A percentile compares a stretch with the other conserved stretches of the same genome.
Conservation (phyloP, 2,888 invertebrate genomes). For the Siphlonurus alternatus region DNA sequence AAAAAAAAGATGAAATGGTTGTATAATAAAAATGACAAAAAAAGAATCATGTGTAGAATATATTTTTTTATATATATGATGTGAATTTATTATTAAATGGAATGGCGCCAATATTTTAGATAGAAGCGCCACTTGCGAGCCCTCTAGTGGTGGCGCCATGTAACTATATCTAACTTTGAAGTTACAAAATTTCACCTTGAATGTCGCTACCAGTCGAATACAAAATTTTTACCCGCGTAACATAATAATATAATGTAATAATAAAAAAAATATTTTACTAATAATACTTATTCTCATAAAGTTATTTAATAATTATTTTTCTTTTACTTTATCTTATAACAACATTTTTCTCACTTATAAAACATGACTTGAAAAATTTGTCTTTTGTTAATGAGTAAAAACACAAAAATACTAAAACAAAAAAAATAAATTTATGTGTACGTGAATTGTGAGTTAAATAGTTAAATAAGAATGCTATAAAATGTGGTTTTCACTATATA, state of each 20-base stretch:
- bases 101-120: background rate
- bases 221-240: background rate
- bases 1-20: background rate
- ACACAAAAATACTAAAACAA: background rate
- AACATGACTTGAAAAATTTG: too few relatives aligned
- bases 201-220: constrained; percentile 1
- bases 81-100: background rate
- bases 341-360: too few relatives aligned
- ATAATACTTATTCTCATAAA: too few relatives aligned
- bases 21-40: background rate
- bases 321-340: too few relatives aligned
- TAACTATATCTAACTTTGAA: background rate
- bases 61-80: background rate
- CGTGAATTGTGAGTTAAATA: background rate
- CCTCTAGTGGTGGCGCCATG: background rate
- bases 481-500: background rate
- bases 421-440: background rate
- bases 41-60: background rate
- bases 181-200: background rate
- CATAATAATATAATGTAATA: background rate
- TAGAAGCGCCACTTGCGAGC: background rate
- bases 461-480: background rate
- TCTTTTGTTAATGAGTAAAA: too few relatives aligned
- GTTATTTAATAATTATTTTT: too few relatives aligned
- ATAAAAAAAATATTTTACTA: background rate